Evolutionary conservation across 1,140 invertebrate species (phyloP).

Genomic region (Pseudomyrmex pallidus): DNA sequence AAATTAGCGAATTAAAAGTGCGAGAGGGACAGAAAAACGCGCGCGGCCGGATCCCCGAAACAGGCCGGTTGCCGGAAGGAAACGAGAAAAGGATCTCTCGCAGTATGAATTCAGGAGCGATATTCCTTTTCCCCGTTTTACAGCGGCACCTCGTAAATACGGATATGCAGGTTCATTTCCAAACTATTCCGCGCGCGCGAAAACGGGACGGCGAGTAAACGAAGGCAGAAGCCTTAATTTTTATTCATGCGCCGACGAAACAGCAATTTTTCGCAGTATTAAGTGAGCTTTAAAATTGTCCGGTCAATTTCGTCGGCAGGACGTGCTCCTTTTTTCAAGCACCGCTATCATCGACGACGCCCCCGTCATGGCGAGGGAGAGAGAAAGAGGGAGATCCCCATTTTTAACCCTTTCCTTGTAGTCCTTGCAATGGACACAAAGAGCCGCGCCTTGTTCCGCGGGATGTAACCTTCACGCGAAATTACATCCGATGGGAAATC

Average conservation of each 20-base stretch:
- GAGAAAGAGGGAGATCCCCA: too few relatives aligned
- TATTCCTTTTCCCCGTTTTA: conserved; percentile 22
- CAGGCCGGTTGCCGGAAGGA: conserved; percentile 45
- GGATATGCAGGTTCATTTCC: conserved; percentile 61
- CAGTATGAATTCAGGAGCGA: conserved; percentile 38
- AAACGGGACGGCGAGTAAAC: conserved; percentile 36
- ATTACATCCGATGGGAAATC: conserved; percentile 15
- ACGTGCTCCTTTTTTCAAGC: conserved; percentile 85
- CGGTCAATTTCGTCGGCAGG: conserved; percentile 83
- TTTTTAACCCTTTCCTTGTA: too few relatives aligned
- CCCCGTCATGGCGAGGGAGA: not conserved
- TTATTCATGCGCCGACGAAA: conserved; percentile 84
- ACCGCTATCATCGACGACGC: conserved; percentile 53
- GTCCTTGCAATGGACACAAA: conserved; percentile 1
- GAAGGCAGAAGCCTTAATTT: conserved; percentile 78
- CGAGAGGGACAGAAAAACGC: conserved; percentile 64
- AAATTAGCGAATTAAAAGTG: conserved; percentile 85
- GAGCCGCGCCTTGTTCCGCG: conserved; percentile 8
- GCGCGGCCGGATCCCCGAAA: conserved; percentile 9
- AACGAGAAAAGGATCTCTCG: conserved; percentile 13
- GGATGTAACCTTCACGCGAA: conserved; percentile 20
- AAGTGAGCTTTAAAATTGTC: conserved; percentile 85
- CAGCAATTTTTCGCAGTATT: conserved; percentile 85
- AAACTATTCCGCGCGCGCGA: conserved; percentile 39
- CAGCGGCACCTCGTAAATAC: conserved; percentile 61